A percentile compares a stretch with the other conserved stretches of the same genome.
phyloP scores from a whole-genome alignment of 2,888 invertebrate genomes.

The Ethmia dodecea region DNA sequence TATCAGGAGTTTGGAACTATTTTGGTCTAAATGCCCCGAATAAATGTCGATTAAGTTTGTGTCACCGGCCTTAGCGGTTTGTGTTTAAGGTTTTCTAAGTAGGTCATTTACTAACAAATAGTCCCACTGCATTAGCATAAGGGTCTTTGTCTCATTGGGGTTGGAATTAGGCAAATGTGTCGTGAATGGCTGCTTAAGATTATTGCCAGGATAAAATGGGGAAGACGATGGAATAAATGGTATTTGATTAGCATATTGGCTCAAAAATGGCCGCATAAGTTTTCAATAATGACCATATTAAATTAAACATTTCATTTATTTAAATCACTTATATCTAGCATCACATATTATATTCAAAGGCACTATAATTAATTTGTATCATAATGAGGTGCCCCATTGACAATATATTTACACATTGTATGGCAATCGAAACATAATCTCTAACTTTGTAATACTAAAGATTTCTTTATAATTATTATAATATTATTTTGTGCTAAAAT shows the following conservation, averaged over 20 bases:
- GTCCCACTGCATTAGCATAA: constrained; percentile 58
- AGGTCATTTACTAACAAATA: constrained; percentile 52
- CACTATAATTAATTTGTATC: constrained; percentile 46
- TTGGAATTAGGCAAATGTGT: constrained; percentile 36
- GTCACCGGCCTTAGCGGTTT: constrained; percentile 28
- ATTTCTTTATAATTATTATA: too few species aligned
- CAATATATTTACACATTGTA: background rate
- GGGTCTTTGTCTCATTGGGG: constrained; percentile 43
- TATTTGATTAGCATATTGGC: too few species aligned
- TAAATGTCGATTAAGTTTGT: too few species aligned
- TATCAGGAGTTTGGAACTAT: too few species aligned
- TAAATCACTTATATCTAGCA: constrained; percentile 43
- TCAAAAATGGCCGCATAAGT: too few species aligned
- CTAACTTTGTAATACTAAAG: too few species aligned
- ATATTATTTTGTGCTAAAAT: too few species aligned
- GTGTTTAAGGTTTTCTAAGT: constrained; percentile 41
- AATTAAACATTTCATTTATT: constrained; percentile 30
- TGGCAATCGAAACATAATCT: too few species aligned
- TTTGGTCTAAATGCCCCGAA: too few species aligned
- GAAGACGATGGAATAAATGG: background rate
- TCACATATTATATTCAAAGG: constrained; percentile 60
- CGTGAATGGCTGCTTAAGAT: constrained; percentile 36
- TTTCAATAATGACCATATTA: too few species aligned
- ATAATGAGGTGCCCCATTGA: constrained; percentile 42
- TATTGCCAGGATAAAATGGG: constrained; percentile 18